Evolutionary conservation across 1,140 invertebrate species (phyloP).

Genomic region (Hetaerina americana): DNA sequence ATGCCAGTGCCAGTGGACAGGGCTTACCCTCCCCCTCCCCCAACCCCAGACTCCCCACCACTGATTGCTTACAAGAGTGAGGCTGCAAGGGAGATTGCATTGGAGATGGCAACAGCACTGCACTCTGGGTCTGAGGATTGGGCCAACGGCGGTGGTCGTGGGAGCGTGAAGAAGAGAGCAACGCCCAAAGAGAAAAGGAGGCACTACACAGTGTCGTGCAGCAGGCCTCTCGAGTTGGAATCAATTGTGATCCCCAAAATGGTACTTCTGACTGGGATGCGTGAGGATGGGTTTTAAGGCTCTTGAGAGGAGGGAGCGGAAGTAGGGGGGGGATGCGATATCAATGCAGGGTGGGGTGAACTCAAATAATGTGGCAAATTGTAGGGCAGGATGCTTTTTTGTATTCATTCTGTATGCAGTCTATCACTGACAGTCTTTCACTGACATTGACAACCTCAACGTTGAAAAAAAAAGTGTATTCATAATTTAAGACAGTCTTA

Average conservation of each 20-base stretch:
- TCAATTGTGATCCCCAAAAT: conserved; percentile 27
- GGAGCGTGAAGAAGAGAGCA: conserved; percentile 35
- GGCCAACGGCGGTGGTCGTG: conserved; percentile 21
- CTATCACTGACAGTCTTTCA: no score
- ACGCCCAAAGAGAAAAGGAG: conserved; percentile 68
- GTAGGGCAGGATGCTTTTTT: no score
- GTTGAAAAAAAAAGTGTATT: no score
- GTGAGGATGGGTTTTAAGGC: no score
- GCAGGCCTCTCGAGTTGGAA: conserved; percentile 34
- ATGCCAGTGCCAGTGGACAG: conserved; percentile 11
- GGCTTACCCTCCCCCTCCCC: conserved; percentile 29
- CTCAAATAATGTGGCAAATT: no score
- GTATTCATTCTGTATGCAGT: no score
- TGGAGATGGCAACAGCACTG: conserved; percentile 55
- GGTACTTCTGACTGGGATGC: no score
- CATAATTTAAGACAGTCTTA: no score
- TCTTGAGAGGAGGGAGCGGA: no score
- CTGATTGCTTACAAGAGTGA: conserved; percentile 63
- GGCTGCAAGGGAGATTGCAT: conserved; percentile 68
- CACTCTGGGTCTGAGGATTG: conserved; percentile 15
- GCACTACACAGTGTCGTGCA: conserved; percentile 74
- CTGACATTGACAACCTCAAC: no score
- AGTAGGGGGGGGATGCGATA: no score
- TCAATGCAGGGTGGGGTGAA: no score
- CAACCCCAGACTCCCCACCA: conserved; percentile 33